phyloP scores from a whole-genome alignment of 2,888 invertebrate species.

The Eilema caniola region DNA sequence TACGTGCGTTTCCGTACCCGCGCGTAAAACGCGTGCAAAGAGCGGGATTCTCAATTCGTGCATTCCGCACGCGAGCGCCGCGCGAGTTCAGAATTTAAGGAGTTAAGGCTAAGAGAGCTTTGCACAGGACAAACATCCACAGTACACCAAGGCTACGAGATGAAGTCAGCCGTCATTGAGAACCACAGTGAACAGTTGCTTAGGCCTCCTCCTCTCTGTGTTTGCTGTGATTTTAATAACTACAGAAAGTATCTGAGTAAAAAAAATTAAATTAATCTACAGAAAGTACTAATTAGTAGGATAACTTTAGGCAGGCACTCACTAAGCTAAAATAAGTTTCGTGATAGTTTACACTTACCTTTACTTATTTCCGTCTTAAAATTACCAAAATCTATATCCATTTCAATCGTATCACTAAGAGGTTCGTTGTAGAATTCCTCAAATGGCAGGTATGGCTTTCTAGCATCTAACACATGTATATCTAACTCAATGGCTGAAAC shows the following conservation, averaged over 20 bases:
- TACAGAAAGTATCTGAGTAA: no score
- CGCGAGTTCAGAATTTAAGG: no score
- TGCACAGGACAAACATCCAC: no score
- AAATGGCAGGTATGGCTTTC: constrained; percentile 93
- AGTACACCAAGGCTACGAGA: no score
- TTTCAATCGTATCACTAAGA: constrained; percentile 96
- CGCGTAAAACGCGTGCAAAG: no score
- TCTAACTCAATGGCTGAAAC: constrained; percentile 90
- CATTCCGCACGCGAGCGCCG: no score
- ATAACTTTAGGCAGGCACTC: no score
- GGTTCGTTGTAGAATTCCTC: constrained; percentile 98
- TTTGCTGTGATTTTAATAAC: neutral
- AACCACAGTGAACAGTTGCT: neutral
- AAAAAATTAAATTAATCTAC: no score
- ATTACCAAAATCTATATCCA: constrained; percentile 97
- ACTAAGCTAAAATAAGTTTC: neutral
- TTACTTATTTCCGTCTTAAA: constrained; percentile 90
- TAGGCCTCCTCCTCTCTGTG: neutral
- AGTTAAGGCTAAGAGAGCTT: no score
- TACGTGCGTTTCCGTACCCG: no score
- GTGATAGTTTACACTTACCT: constrained; percentile 61
- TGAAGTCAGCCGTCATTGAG: neutral
- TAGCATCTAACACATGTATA: constrained; percentile 92
- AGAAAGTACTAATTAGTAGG: no score
- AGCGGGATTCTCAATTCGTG: no score